Base-by-base conservation (phyloP, 1,140 invertebrate species). In the Phortica variegata region DNA sequence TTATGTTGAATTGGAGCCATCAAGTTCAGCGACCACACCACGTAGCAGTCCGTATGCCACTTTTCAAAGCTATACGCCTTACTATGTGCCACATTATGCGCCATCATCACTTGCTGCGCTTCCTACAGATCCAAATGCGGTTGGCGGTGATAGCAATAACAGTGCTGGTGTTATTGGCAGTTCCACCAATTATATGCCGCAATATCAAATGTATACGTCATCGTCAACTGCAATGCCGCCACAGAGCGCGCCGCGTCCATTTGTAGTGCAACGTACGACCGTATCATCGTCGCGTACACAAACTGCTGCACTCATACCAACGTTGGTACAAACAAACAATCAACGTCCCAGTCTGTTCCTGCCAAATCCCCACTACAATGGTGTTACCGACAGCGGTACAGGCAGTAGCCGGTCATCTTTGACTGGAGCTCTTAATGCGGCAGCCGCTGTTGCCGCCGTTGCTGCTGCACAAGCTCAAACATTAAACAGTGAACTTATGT, bases 401-500 rank as follows among this genome's bases (percentile, higher is more conserved):
- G 66, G 65, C 1, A 69, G 65, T 16, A 70, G 61, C 52, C 61
- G 66, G 2, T 66, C 66, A 1, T 66, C 65, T 0, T 31, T 66
- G 4, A 62, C 62, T 2, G 65, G 58, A 8, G 65, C 65, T 1
- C 29, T 65, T 31, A 69, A 52, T 37, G 65, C 65, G 2, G 65
- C 65, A n/a, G 65, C 65, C 15, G 66, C 62, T 7, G 66, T 66
- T 10, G 60, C 58, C 1, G 62, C 65, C 1, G 66, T 63, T 10
- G 66, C 61, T 0, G 66, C 66, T 4, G 66, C 61, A 1, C 66
- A 66, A n/a, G 66, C 56, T 0, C 62, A 68, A 49, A 52, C 65
- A 2, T 65, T 63, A 10, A 66, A 49, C 18, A 60, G 63, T 19
- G 33, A 68, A 6, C 32, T 68, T n/a, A 26, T n/a, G 5, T 26